Evolutionary conservation across 2,113 vertebrate species (phyloP).

Genomic region (Elephantulus edwardii): DNA sequence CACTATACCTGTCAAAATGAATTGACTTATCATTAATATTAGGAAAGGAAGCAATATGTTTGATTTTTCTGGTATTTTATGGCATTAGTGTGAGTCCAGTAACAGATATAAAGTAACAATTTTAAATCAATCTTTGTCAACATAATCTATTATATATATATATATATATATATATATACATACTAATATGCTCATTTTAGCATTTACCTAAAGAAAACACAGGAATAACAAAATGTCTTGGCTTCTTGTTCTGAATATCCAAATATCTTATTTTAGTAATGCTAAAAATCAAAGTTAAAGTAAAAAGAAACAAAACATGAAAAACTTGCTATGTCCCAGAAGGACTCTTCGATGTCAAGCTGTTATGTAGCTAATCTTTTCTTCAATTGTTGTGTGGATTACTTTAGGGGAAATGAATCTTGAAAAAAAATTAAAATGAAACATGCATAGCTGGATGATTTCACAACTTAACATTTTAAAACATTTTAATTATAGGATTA

Average conservation of each 20-base stretch:
- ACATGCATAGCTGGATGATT: neutral
- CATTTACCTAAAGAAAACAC: neutral
- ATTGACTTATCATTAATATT: neutral
- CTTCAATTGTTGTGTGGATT: constrained; percentile 19
- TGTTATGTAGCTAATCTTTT: neutral
- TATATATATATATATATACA: too few species aligned
- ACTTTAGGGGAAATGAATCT: neutral
- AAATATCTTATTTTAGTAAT: neutral
- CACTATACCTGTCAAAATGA: too few species aligned
- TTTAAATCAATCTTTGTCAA: constrained; percentile 24
- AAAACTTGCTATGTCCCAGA: neutral
- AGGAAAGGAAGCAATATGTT: neutral
- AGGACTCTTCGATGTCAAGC: neutral
- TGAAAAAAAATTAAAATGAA: constrained; percentile 9
- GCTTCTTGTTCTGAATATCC: neutral
- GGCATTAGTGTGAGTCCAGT: neutral
- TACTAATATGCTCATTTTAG: neutral
- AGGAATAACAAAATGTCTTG: neutral
- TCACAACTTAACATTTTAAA: constrained; percentile 46
- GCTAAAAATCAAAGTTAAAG: neutral
- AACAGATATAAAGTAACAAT: too few species aligned
- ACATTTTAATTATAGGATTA: constrained; percentile 55
- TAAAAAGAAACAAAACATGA: neutral
- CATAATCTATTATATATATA: too few species aligned
- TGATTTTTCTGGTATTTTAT: neutral